These are phyloP conservation scores for Germaria angustata DNA, from an alignment of 2,888 invertebrate species.

Conservation along the genomic window DNA sequence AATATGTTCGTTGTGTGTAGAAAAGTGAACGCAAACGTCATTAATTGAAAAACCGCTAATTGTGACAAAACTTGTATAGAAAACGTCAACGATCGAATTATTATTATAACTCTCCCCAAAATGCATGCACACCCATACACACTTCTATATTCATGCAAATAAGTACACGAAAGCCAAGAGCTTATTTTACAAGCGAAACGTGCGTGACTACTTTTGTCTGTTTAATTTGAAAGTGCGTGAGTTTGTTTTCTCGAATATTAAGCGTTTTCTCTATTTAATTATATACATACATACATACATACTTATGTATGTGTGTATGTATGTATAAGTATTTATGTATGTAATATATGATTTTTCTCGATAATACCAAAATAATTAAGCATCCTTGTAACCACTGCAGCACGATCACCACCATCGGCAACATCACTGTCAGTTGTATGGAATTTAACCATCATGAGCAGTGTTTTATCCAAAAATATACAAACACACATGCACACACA, in stretches of 20 bases:
- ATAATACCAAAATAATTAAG: constrained; percentile 39
- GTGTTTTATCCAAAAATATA: constrained; percentile 13
- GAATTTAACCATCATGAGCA: neutral
- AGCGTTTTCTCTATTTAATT: neutral
- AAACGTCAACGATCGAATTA: constrained; percentile 30
- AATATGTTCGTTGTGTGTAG: constrained; percentile 7
- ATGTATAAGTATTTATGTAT: too few species aligned
- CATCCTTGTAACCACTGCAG: constrained; percentile 11
- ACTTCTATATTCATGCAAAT: neutral
- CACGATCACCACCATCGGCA: constrained; percentile 4
- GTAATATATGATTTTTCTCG: neutral
- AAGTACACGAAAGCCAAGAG: constrained; percentile 29
- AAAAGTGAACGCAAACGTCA: constrained; percentile 22
- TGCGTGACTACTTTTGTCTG: constrained; percentile 34
- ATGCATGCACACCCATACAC: neutral
- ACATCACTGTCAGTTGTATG: constrained; percentile 4
- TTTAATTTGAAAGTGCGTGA: constrained; percentile 15
- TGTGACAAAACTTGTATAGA: constrained; percentile 53
- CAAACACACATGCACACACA: too few species aligned
- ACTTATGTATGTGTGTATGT: neutral
- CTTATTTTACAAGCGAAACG: constrained; percentile 22
- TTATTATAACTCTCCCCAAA: constrained; percentile 1
- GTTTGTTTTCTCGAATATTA: neutral
- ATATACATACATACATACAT: too few species aligned
- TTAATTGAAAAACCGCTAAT: constrained; percentile 59